phyloP scores from a whole-genome alignment of 2,113 vertebrate genomes.

The Panurus biarmicus region DNA sequence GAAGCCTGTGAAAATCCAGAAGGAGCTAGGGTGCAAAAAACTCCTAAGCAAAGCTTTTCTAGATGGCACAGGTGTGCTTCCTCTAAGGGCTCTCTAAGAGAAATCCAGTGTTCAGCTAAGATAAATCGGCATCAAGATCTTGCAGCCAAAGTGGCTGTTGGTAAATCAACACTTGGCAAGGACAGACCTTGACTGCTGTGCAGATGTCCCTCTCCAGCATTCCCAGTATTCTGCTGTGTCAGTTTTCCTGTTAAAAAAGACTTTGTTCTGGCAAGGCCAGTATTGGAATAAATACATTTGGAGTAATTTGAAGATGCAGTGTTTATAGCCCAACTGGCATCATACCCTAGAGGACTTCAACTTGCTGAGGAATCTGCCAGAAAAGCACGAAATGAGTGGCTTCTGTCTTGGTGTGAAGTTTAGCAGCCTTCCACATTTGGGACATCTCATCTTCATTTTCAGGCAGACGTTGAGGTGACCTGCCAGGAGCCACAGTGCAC shows the following conservation, averaged over 20 bases:
- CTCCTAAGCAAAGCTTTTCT: background rate
- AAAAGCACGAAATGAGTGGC: background rate
- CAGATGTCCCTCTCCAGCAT: background rate
- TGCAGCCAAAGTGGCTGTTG: background rate
- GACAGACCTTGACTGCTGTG: background rate
- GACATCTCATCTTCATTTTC: slow-evolving; percentile 19
- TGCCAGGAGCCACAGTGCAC: background rate
- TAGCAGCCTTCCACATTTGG: background rate
- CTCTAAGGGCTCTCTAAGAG: background rate
- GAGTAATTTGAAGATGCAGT: slow-evolving; percentile 23
- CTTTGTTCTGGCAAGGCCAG: background rate
- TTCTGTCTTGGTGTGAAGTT: background rate
- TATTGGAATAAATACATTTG: slow-evolving; percentile 39
- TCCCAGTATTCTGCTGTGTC: background rate
- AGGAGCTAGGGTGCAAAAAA: background rate
- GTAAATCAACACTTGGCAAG: background rate
- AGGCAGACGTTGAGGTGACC: slow-evolving; percentile 3
- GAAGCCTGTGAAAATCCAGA: background rate
- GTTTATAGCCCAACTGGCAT: slow-evolving; percentile 17
- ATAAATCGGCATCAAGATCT: background rate
- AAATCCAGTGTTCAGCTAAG: background rate
- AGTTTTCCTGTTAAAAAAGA: background rate
- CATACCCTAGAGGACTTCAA: background rate
- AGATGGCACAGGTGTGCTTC: background rate
- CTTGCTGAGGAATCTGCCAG: background rate